phyloP scores from a whole-genome alignment of 2,797 vertebrate species.

The Ceryle rudis region DNA sequence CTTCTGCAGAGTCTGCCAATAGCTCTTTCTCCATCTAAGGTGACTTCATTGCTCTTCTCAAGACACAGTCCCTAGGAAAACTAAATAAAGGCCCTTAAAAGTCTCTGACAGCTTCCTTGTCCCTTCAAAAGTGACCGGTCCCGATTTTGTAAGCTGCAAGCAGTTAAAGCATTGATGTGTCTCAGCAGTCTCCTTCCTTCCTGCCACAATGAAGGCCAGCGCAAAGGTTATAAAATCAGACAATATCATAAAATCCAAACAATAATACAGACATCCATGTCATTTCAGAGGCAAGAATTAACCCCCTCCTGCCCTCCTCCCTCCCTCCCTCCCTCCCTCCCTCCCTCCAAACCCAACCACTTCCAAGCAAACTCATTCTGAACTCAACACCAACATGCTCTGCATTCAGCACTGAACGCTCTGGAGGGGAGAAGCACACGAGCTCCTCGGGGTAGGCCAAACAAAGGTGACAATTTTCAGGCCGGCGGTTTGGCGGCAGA shows the following conservation, averaged over 20 bases:
- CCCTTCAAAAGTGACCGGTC: background rate
- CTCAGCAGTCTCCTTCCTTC: background rate
- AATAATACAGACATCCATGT: fast-evolving
- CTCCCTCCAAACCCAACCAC: fast-evolving
- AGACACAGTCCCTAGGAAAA: background rate
- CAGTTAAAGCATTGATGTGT: background rate
- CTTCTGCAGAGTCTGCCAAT: background rate
- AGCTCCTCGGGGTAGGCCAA: background rate
- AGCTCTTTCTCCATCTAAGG: background rate
- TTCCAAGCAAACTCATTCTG: background rate
- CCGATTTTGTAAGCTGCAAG: background rate
- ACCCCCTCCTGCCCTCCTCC: background rate
- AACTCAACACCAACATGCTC: background rate
- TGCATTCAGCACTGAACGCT: background rate
- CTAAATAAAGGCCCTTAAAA: background rate
- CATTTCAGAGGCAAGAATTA: background rate
- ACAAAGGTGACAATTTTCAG: background rate
- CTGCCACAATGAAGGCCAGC: background rate
- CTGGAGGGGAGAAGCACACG: background rate
- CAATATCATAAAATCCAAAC: background rate
- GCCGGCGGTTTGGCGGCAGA: background rate
- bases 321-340: fast-evolving
- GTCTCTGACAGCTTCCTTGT: background rate
- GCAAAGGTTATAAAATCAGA: background rate
- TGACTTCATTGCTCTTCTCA: background rate